Evolutionary conservation across 2,888 invertebrate genomes (phyloP), one percentile per base, ranked within the genome.

Genomic region (Magallana nippona): DNA sequence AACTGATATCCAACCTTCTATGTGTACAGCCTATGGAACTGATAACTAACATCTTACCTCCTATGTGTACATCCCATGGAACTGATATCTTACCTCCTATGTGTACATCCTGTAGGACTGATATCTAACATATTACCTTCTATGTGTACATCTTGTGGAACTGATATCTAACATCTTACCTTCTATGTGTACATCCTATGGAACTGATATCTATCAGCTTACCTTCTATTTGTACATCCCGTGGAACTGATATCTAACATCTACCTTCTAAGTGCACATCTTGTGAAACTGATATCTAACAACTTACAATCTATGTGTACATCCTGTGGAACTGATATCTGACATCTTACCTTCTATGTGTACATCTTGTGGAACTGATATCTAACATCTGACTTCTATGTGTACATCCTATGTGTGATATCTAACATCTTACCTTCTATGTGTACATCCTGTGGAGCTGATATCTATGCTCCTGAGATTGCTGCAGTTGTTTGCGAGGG

Each of bases 381-480:
- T 44, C 44, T 44, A 1, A 8, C 3, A n/a, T n/a, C 2, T 77
- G 82, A 92, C 90, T 91, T 84, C 87, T 88, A 81, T 88, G 86
- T 5, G 90, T 90, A 86, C 92, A 92, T 22, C 89, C 86, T 17
- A 92, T 92, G 11, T 13, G 17, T 15, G 10, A 77, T 2, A 15
- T 56, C 32, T 78, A 1, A 58, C 5, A 1, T 19, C 77, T 79
- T 85, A 92, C 91, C 92, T 92, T 84, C 88, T 88, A 79, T 89
- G 88, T 10, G 91, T 90, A 87, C 92, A 92, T n/a, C 90, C 88
- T n/a, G 93, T 92, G 10, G 93, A 92, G 85, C 93, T 93, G 86
- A 93, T 91, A 83, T 93, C 93, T 22, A 93, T 88, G 82, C 89
- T 87, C 77, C 90, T 87, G 32, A 93, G 89, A n/a, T 90, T 88